Conservation (phyloP, 2,113 vertebrate species). For the Ariopsis seemanni region DNA sequence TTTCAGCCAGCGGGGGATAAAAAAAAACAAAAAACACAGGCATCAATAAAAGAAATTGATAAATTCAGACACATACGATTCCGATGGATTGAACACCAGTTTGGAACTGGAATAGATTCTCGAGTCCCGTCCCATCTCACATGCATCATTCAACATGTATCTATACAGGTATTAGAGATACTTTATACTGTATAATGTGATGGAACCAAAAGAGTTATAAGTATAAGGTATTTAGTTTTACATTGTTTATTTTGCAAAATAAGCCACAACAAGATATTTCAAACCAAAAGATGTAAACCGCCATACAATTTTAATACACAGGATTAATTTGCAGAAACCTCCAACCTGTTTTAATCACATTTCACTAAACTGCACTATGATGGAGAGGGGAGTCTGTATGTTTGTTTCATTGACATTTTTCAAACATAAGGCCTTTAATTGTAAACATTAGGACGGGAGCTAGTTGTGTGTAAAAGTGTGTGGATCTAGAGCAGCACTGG, state of each 20-base stretch:
- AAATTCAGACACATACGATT: no score
- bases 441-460: not conserved
- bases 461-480: not conserved
- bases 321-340: no score
- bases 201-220: not conserved
- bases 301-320: no score
- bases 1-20: no score
- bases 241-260: not conserved
- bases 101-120: no score
- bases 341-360: not conserved
- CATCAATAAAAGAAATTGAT: no score
- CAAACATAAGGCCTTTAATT: no score
- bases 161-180: not conserved
- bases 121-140: no score
- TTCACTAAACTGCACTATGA: not conserved
- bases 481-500: conserved; percentile 52
- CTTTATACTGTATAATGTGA: not conserved
- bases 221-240: not conserved
- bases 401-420: not conserved
- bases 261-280: not conserved
- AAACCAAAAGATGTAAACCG: no score
- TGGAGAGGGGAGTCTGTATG: not conserved
- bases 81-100: no score
- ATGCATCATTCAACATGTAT: not conserved
- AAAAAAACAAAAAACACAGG: no score